phyloP scores from a whole-genome alignment of 2,888 invertebrate species.

The Anodontia alba region DNA sequence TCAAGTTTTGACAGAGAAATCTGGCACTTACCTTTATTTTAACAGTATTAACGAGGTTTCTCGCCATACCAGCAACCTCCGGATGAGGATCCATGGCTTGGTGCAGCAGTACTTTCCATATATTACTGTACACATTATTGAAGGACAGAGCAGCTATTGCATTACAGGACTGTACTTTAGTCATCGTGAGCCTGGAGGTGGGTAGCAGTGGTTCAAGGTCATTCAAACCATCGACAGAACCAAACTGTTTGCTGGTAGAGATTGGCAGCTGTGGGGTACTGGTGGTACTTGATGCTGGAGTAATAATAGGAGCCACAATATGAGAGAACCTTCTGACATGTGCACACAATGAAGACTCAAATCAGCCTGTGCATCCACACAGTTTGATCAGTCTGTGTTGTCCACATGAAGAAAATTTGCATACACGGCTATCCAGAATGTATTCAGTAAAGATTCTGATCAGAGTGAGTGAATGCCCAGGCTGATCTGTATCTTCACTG shows the following conservation, averaged over 20 bases:
- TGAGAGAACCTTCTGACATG: too few species aligned
- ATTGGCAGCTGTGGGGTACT: neutral
- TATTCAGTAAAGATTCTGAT: too few species aligned
- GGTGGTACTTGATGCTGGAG: neutral
- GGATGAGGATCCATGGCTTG: constrained; percentile 95
- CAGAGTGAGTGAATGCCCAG: too few species aligned
- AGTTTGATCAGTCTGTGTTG: too few species aligned
- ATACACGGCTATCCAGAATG: too few species aligned
- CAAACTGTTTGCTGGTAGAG: neutral
- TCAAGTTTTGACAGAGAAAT: too few species aligned
- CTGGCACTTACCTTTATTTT: constrained; percentile 88
- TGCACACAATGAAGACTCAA: too few species aligned
- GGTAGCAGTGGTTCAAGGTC: constrained; percentile 47
- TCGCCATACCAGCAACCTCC: constrained; percentile 91
- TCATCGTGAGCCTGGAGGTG: constrained; percentile 79
- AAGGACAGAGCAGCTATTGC: constrained; percentile 60
- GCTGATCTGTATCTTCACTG: too few species aligned
- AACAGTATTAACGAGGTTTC: constrained; percentile 91
- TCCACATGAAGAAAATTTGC: too few species aligned
- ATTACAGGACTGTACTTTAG: constrained; percentile 46
- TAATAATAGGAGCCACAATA: too few species aligned
- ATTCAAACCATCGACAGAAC: constrained; percentile 1
- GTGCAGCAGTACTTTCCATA: constrained; percentile 93
- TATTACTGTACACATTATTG: constrained; percentile 91
- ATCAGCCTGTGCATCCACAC: too few species aligned